Percentiles rank a stretch among this genome's conserved stretches.
phyloP scores from a whole-genome alignment of 92 coral and sea anemone species.

The Epizoanthus illoricatus region DNA sequence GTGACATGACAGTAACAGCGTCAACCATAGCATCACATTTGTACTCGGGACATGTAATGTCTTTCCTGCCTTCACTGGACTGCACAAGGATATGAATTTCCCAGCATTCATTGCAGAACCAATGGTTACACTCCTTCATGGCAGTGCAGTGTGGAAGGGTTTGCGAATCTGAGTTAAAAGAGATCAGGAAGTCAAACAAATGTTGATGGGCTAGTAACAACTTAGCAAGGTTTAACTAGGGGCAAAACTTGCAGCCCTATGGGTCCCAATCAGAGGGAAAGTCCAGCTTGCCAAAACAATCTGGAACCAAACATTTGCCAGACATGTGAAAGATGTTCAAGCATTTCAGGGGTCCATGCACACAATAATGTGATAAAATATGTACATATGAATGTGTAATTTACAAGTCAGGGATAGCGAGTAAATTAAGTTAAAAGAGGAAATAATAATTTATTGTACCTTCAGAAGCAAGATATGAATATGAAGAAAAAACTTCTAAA shows the following conservation, averaged over 20 bases:
- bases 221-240: no score
- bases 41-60: constrained; percentile 53
- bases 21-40: constrained; percentile 47
- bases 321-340: not conserved
- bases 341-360: no score
- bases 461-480: no score
- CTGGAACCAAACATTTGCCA: not conserved
- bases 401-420: no score
- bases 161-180: not conserved
- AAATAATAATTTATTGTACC: no score
- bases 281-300: no score
- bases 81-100: constrained; percentile 39
- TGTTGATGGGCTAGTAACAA: not conserved
- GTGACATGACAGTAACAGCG: constrained; percentile 46
- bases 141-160: constrained; percentile 18
- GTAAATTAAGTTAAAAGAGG: no score
- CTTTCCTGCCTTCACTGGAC: constrained; percentile 41
- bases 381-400: no score
- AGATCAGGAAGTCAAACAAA: not conserved
- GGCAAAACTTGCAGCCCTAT: no score
- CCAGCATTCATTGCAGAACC: constrained; percentile 69
- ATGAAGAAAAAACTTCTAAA: no score
- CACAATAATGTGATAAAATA: no score
- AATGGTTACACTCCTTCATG: constrained; percentile 49
- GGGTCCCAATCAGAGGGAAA: no score